phyloP scores from a whole-genome alignment of 2,797 vertebrate genomes.

The Molossus alvarezi region DNA sequence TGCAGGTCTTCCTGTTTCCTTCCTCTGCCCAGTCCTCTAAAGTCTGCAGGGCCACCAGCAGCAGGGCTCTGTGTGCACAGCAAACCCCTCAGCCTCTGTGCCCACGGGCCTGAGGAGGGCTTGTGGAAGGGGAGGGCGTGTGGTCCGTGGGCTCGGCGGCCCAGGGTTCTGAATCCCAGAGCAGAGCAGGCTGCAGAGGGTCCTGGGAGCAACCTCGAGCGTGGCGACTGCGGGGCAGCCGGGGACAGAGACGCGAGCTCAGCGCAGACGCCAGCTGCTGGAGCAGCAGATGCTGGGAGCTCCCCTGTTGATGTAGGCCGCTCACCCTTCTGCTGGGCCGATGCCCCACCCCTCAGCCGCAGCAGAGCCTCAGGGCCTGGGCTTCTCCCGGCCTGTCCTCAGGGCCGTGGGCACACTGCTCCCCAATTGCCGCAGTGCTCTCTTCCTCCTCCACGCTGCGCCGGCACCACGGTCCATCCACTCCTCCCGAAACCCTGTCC shows the following conservation, averaged over 20 bases:
- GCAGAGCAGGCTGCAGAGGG: too few relatives aligned
- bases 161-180: neutral
- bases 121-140: neutral
- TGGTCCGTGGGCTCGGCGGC: neutral
- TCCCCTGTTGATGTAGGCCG: neutral
- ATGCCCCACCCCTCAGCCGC: too few relatives aligned
- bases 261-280: neutral
- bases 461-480: neutral
- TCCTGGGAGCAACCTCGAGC: neutral
- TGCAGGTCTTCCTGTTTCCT: neutral
- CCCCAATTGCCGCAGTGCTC: too few relatives aligned
- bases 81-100: neutral
- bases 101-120: neutral
- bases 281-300: neutral
- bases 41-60: neutral
- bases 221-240: neutral
- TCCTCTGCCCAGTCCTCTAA: neutral
- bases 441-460: too few relatives aligned
- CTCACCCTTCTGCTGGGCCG: too few relatives aligned
- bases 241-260: neutral
- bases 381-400: too few relatives aligned
- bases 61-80: neutral
- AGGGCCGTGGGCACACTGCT: too few relatives aligned
- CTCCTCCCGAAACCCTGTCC: neutral
- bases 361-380: too few relatives aligned